These are phyloP conservation scores for Drosophila kanekoi DNA, from an alignment of 2,888 invertebrate species.

Conservation along the genomic window DNA sequence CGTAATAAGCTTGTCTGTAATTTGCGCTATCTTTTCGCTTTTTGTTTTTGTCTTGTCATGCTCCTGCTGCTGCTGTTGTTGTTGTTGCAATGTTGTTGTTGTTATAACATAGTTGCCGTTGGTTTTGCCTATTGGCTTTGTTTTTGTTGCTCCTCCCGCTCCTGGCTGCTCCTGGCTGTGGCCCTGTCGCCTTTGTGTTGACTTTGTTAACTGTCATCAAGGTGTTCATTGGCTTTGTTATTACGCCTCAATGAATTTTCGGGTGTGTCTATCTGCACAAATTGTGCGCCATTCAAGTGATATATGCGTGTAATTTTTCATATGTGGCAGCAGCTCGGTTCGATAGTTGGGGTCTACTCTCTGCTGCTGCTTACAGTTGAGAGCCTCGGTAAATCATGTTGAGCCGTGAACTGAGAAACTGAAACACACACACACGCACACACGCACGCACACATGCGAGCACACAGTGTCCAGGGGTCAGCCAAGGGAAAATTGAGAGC, in stretches of 20 bases:
- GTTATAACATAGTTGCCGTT: slow-evolving; percentile 11
- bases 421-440: slow-evolving; percentile 16
- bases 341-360: slow-evolving; percentile 41
- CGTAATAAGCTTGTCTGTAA: slow-evolving; percentile 80
- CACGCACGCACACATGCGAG: neutral
- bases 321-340: slow-evolving; percentile 31
- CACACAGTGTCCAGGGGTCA: slow-evolving; percentile 28
- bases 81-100: slow-evolving; percentile 8
- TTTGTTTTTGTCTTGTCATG: slow-evolving; percentile 31
- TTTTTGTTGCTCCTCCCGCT: slow-evolving; percentile 19
- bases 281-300: slow-evolving; percentile 69
- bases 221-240: slow-evolving; percentile 82
- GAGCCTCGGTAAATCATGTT: slow-evolving; percentile 53
- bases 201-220: slow-evolving; percentile 80
- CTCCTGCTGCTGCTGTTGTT: neutral
- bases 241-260: slow-evolving; percentile 79
- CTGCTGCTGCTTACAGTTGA: slow-evolving; percentile 52
- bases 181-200: slow-evolving; percentile 43
- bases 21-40: slow-evolving; percentile 68
- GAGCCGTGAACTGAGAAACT: slow-evolving; percentile 39
- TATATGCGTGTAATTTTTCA: slow-evolving; percentile 68
- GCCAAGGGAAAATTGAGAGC: slow-evolving; percentile 34
- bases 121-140: slow-evolving; percentile 21
- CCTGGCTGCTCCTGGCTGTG: slow-evolving; percentile 1
- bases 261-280: slow-evolving; percentile 53